These are phyloP conservation scores for Apoda limacodes DNA, from an alignment of 2,888 invertebrate genomes.

Conservation along the genomic window DNA sequence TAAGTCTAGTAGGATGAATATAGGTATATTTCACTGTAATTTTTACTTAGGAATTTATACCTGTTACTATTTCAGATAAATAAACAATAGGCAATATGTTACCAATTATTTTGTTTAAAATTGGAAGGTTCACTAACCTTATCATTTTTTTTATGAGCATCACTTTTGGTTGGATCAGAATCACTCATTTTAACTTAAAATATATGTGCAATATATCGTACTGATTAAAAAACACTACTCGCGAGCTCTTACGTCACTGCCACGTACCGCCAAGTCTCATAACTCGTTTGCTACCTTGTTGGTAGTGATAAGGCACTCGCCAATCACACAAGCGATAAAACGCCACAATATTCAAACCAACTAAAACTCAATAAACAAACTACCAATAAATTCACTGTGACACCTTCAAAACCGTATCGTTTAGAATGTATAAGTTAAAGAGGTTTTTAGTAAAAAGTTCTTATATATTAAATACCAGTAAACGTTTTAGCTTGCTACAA, in stretches of 20 bases:
- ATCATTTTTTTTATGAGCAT: slow-evolving; percentile 21
- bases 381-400: no score
- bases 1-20: no score
- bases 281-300: slow-evolving; percentile 30
- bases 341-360: slow-evolving; percentile 30
- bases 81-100: no score
- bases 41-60: no score
- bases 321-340: slow-evolving; percentile 25
- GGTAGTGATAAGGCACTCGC: slow-evolving; percentile 39
- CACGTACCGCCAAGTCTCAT: slow-evolving; percentile 58
- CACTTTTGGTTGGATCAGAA: slow-evolving; percentile 25
- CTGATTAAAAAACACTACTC: slow-evolving; percentile 7
- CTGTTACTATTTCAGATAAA: no score
- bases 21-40: no score
- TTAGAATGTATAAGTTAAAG: no score
- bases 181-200: slow-evolving; percentile 27
- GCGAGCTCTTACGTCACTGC: slow-evolving; percentile 53
- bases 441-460: no score
- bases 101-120: no score
- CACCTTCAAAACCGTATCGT: no score
- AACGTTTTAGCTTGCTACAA: slow-evolving; percentile 26
- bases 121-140: slow-evolving; percentile 31
- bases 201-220: slow-evolving; percentile 7
- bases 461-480: no score
- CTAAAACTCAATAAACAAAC: slow-evolving; percentile 22